Base-by-base conservation (phyloP, 1,140 invertebrate genomes). In the Drosophila parabipectinata region DNA sequence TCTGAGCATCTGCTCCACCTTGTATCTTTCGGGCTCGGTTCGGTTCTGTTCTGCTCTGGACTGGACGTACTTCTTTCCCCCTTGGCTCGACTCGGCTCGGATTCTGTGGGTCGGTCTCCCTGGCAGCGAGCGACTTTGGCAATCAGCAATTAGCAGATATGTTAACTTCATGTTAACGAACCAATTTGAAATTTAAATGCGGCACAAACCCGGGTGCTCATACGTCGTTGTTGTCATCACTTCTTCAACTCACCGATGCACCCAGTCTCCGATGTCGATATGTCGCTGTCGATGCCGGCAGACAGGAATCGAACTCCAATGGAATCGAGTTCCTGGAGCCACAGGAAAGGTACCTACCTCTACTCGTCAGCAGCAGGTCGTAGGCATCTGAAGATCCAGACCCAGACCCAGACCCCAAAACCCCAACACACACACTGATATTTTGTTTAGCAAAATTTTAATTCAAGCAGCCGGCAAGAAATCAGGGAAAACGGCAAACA, bases 131-230 rank as follows among this genome's bases (percentile, higher is more conserved):
- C 82, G 83, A 82, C 82, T 87, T 87, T 87, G 83, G 82, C 82
- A 87, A 87, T 87, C 82, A 87, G 82, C 82, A 87, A 87, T 87
- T 87, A 87, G 82, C 82, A 87, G 82, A 87, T 87, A 87, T 87
- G 82, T 87, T 87, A 88, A 87, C 82, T 87, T 87, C 83, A 87
- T 87, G 82, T 87, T 88, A 87, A 87, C 82, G 82, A 87, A 87
- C 82, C 82, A 87, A 87, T 87, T 87, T 87, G 82, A 87, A 87
- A 87, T 87, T 87, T 87, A 87, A 87, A 87, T 87, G 83, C 83
- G 83, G 79, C 82, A 88, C 83, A 88, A 83, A 87, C 79, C 81
- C 79, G 72, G 79, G 61, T 78, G 83, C 81, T 85, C 78, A 87
- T 82, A 87, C 82, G 82, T 87, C 82, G 82, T 71, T 81, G 77